Base-by-base conservation (phyloP, 2,888 invertebrate genomes). In the Drosophila kanekoi region DNA sequence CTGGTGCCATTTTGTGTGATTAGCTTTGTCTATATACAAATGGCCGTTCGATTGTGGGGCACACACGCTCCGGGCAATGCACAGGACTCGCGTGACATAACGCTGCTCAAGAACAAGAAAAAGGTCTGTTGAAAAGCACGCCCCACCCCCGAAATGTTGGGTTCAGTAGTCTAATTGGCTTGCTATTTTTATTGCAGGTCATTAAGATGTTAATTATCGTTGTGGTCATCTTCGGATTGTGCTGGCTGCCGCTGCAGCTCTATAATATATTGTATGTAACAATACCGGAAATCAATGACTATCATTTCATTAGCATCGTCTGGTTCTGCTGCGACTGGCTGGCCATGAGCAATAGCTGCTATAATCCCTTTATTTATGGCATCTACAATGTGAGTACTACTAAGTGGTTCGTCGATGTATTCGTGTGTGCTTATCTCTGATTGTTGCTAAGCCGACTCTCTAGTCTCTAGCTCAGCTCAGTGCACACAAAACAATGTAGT, bases 321-420 rank as follows among this genome's bases (percentile, higher is more conserved):
- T 97, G 96, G 94, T 97, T 97, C 92, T 96, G 95, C 91, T 96
- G 95, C 87, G 97, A 97, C 92, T 97, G 96, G 96, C 93, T 97
- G 90, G 96, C 96, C 1, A 97, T 97, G 97, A 96, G 96, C 88
- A 97, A 97, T 90, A 97, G 97, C 61, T 97, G 97, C 92, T 96
- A 96, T 91, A 97, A 97, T 92, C 97, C 97, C 0, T 97, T 97
- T 90, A 97, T 97, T 84, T 97, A 97, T 89, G 97, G 97, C 37
- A 96, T 97, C 79, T 96, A 97, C 89, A 97, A 97, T 90, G 97
- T 97, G 93, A 96, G 95, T 94, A 43, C 18, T 94, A 38, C 18
- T 20, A 44, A 44, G 14, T 38, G 47, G 1, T 44, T 23, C 45
- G 6, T 11, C 28, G 10, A 13, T 33, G n/a, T 33, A 4, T 9